A percentile compares a stretch with the other conserved stretches of the same genome.
phyloP scores from a whole-genome alignment of 2,797 vertebrate genomes.

The Sciurus carolinensis region DNA sequence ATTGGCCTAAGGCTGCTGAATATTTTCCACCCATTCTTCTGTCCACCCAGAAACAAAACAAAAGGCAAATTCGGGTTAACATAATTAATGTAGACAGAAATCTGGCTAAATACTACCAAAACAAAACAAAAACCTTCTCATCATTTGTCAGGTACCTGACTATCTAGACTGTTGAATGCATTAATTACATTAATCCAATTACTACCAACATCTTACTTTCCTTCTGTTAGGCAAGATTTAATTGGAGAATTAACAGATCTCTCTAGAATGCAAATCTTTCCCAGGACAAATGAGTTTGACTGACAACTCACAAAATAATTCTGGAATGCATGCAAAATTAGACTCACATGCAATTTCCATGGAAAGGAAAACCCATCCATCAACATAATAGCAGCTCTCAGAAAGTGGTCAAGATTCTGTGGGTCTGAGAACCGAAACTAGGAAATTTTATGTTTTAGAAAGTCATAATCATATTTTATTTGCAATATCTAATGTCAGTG shows the following conservation, averaged over 20 bases:
- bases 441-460: conserved; percentile 63
- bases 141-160: conserved; percentile 11
- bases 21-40: conserved; percentile 61
- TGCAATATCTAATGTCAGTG: conserved; percentile 47
- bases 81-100: conserved; percentile 74
- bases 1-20: conserved; percentile 24
- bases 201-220: conserved; percentile 61
- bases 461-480: conserved; percentile 55
- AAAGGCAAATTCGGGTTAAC: conserved; percentile 31
- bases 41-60: conserved; percentile 33
- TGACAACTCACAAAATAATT: conserved; percentile 72
- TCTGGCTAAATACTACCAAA: conserved; percentile 49
- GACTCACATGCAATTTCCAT: conserved; percentile 55
- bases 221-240: conserved; percentile 62
- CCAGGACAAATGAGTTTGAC: conserved; percentile 48
- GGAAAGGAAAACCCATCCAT: conserved; percentile 69
- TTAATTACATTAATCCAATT: conserved; percentile 60
- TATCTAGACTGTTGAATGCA: conserved; percentile 65
- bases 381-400: conserved; percentile 53
- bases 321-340: conserved; percentile 73
- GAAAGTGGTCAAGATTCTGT: conserved; percentile 63
- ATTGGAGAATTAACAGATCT: conserved; percentile 66
- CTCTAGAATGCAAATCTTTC: conserved; percentile 67
- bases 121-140: background rate
- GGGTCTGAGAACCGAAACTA: conserved; percentile 50